phyloP scores from a whole-genome alignment of 2,113 vertebrate genomes.

The Eulemur macaco region DNA sequence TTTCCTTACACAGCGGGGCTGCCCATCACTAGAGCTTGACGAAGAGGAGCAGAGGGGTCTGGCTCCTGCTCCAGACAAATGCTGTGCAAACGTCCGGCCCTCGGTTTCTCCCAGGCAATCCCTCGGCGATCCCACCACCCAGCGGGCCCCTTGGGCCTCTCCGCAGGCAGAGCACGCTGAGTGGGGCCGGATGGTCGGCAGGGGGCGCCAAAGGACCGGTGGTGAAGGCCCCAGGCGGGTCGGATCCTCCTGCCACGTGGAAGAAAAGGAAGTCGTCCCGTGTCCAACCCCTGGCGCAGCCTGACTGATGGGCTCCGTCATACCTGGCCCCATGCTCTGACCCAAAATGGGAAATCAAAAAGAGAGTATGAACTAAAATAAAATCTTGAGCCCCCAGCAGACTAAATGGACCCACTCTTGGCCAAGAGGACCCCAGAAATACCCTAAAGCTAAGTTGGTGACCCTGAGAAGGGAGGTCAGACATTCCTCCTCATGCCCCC shows the following conservation, averaged over 20 bases:
- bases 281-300: neutral
- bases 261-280: neutral
- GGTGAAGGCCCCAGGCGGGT: neutral
- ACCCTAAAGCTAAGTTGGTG: no score
- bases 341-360: neutral
- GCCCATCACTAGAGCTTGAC: neutral
- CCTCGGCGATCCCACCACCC: neutral
- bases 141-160: no score
- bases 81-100: neutral
- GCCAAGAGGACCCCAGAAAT: no score
- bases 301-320: neutral
- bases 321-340: neutral
- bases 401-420: no score
- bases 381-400: no score
- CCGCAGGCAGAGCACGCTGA: neutral
- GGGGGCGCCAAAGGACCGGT: constrained; percentile 5
- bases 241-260: fast-evolving
- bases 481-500: no score
- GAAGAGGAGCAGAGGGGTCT: neutral
- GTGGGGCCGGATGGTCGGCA: neutral
- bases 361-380: no score
- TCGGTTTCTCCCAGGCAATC: neutral
- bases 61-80: neutral
- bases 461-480: no score
- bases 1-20: neutral